Conservation (phyloP, 2,113 vertebrate genomes). For the Lichenostomus cassidix region DNA sequence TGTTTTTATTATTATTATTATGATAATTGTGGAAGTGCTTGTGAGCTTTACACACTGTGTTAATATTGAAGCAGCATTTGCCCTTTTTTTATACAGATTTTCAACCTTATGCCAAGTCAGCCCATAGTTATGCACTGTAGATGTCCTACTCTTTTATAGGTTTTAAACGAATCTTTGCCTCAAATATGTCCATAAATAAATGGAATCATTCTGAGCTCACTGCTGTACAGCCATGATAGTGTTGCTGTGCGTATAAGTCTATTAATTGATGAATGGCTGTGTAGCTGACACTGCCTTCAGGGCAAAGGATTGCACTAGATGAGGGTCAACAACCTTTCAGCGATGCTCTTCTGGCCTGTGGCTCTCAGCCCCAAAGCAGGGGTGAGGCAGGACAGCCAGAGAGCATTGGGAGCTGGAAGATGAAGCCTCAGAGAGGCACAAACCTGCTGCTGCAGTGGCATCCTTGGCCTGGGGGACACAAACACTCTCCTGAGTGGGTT, state of each 20-base stretch:
- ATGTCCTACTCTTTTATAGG: background rate
- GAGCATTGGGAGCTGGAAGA: background rate
- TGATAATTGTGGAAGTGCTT: too few species aligned
- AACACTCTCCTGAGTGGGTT: background rate
- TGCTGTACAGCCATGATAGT: constrained; percentile 9
- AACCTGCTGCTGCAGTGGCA: background rate
- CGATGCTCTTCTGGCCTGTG: background rate
- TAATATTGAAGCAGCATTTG: background rate
- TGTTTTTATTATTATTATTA: too few species aligned
- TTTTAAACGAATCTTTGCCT: background rate
- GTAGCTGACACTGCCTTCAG: constrained; percentile 4
- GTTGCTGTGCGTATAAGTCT: background rate
- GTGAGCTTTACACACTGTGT: too few species aligned
- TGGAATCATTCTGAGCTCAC: background rate
- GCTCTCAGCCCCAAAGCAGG: background rate
- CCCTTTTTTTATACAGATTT: background rate
- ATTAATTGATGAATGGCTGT: background rate
- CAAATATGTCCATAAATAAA: background rate
- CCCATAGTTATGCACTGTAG: background rate
- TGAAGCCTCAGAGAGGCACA: background rate
- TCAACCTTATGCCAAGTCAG: background rate
- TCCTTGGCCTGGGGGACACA: background rate
- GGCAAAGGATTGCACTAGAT: background rate
- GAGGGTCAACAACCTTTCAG: background rate
- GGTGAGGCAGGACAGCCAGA: background rate